Evolutionary conservation across 2,797 vertebrate genomes (phyloP), one percentile per base, ranked within the genome.

Genomic region (Paguma larvata): DNA sequence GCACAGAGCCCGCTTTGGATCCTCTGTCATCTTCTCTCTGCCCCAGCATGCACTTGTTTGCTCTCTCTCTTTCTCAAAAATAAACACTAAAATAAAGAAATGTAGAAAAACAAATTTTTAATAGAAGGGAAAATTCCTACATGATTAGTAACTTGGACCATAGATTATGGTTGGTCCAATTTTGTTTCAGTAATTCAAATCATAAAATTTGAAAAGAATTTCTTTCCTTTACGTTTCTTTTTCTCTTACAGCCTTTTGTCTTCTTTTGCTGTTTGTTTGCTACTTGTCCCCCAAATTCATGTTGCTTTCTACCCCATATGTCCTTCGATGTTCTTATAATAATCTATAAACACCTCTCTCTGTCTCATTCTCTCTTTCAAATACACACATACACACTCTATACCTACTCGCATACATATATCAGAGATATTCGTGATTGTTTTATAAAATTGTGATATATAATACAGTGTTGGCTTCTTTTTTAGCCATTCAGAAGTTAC

Each of bases 401-500:
- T 44, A 46, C 41, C 41, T 46, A 30, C 7, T 10, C 44, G 41
- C 25, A 53, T 38, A 63, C 41, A 30, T 53, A n/a, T 38, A 21
- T 89, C 46, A 90, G 62, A 44, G 75, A 4, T 59, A 77, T 48
- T 75, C 94, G 23, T 93, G 53, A 89, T 87, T 73, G 4, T 83
- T 95, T 96, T 92, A 70, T 77, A 93, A 89, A 96, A 86, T 72
- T 88, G 8, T 97, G 82, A 51, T 88, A 95, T 65, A 85, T 56
- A 41, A 41, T 91, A 86, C 19, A 63, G 46, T 92, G 2, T 92
- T 86, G 90, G 4, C 62, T 75, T 96, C 19, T 95, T 95, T 83
- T 94, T 4, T 98, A 99, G 99, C 99, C 99, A 0, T 99, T 99
- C 98, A 99, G 99, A 97, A 99, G 99, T 95, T 99, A 99, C 94